A percentile compares a stretch with the other conserved stretches of the same genome.
phyloP scores from a whole-genome alignment of 53 echinoderm and acorn worm genomes.

The Luidia sarsii region DNA sequence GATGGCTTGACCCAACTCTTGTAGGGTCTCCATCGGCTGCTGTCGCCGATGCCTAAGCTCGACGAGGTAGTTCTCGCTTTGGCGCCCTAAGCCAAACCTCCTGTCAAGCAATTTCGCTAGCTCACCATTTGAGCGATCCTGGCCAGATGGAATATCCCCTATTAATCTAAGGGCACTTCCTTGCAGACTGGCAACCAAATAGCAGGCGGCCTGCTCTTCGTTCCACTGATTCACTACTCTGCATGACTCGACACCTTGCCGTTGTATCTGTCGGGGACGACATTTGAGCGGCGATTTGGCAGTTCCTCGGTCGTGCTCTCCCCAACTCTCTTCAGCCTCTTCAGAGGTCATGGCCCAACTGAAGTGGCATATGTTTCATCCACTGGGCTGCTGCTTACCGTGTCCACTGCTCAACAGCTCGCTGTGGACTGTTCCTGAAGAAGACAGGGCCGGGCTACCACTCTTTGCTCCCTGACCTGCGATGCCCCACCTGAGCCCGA shows the following conservation, averaged over 20 bases:
- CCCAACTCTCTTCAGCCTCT: neutral
- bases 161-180: constrained; percentile 31
- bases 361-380: neutral
- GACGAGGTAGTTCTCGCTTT: constrained; percentile 10
- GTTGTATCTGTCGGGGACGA: constrained; percentile 35
- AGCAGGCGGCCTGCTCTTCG: constrained; percentile 15
- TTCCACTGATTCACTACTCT: constrained; percentile 20
- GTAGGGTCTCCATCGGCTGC: neutral
- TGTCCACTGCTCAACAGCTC: neutral
- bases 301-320: neutral
- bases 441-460: neutral
- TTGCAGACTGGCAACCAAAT: constrained; percentile 5
- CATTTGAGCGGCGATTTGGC: constrained; percentile 21
- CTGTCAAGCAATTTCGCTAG: constrained; percentile 2
- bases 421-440: neutral
- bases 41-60: constrained; percentile 24
- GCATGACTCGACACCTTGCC: constrained; percentile 29
- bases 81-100: constrained; percentile 23
- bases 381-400: neutral
- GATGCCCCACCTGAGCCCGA: neutral
- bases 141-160: neutral
- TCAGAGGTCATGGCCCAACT: neutral
- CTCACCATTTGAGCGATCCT: neutral
- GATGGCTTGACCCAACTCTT: constrained; percentile 26
- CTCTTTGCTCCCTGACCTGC: neutral